A percentile compares a stretch with the other conserved stretches of the same genome.
Conservation (phyloP, 2,797 vertebrate genomes). For the Austrolebias charrua region DNA sequence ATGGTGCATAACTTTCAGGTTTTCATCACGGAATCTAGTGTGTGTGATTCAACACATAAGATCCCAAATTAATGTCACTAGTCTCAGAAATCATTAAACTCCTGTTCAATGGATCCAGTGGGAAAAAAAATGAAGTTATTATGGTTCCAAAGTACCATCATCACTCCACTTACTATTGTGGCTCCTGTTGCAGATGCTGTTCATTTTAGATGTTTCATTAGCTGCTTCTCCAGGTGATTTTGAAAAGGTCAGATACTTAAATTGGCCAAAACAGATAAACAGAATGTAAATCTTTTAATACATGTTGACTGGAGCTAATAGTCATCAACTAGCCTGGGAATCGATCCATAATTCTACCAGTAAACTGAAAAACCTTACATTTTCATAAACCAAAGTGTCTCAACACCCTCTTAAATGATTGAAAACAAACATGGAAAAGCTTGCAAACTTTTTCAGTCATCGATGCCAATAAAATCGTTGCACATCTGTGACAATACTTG, state of each 20-base stretch:
- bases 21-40: background rate
- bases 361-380: background rate
- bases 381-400: background rate
- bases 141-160: slow-evolving; percentile 60
- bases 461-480: background rate
- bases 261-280: background rate
- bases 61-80: slow-evolving; percentile 51
- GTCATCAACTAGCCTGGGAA: background rate
- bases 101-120: slow-evolving; percentile 45
- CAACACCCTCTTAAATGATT: background rate
- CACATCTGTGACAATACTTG: too few relatives aligned
- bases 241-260: background rate
- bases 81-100: slow-evolving; percentile 65
- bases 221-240: background rate
- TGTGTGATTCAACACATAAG: slow-evolving; percentile 37
- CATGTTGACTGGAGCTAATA: background rate
- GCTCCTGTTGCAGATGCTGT: slow-evolving; percentile 24
- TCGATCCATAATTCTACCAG: background rate
- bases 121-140: slow-evolving; percentile 46
- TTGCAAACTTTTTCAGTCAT: background rate
- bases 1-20: too few relatives aligned
- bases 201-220: slow-evolving; percentile 7
- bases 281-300: background rate
- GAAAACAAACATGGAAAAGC: background rate
- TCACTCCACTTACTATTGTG: slow-evolving; percentile 47